Conservation (phyloP, 2,888 invertebrate genomes). For the Deilephila elpenor region DNA sequence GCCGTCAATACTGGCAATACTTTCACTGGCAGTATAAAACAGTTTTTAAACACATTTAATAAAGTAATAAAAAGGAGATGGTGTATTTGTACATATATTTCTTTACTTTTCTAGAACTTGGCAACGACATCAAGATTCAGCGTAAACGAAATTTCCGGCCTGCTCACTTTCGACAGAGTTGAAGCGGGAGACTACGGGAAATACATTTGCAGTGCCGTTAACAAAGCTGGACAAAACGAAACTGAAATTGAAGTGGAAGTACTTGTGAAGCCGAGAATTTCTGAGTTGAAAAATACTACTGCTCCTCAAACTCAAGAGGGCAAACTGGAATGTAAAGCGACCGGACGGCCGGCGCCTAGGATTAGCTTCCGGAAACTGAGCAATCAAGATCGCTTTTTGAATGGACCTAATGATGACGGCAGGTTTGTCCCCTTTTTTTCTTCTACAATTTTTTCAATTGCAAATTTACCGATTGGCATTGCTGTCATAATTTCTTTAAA, state of each 20-base stretch:
- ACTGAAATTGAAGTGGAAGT: conserved; percentile 88
- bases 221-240: conserved; percentile 90
- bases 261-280: conserved; percentile 91
- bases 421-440: conserved; percentile 54
- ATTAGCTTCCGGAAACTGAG: conserved; percentile 92
- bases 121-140: conserved; percentile 86
- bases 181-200: conserved; percentile 91
- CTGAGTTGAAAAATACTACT: conserved; percentile 90
- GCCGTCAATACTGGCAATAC: no score
- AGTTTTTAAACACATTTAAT: no score
- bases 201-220: conserved; percentile 92
- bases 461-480: no score
- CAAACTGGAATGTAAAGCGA: conserved; percentile 89
- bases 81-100: neutral
- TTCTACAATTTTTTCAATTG: neutral
- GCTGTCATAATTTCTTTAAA: neutral
- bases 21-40: no score
- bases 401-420: conserved; percentile 87
- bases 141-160: conserved; percentile 89
- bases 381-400: conserved; percentile 85
- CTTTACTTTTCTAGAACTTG: conserved; percentile 83
- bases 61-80: neutral
- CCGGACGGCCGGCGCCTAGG: conserved; percentile 91
- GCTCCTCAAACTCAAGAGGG: conserved; percentile 86
- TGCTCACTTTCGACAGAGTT: conserved; percentile 89